Base-by-base conservation (phyloP, 2,888 invertebrate genomes). In the Matsumyia berberina region DNA sequence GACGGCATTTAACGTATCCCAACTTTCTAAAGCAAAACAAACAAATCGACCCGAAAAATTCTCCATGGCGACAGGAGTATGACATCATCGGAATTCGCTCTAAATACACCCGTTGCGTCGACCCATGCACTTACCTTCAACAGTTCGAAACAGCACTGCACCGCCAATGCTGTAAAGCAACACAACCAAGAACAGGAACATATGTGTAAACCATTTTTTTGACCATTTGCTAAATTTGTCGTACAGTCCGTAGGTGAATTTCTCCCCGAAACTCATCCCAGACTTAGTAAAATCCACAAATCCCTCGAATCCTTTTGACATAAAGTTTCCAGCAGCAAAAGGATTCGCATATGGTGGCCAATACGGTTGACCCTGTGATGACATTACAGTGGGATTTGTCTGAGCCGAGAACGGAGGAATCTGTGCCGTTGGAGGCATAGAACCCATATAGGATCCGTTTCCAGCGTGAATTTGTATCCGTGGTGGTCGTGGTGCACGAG, bases 181-280 rank as follows among this genome's bases (percentile, higher is more conserved):
- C 81, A 98, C 94, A 87, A 97, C 94, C 87, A 96, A 90, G 88
- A 96, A 94, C 88, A 98, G 93, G 91, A 97, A 97, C 82, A 97
- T 94, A 92, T 97, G 97, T 42, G 97, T 97, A 90, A 97, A 97
- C 97, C 97, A 97, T 89, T 94, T 94, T 88, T 94, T 95, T 1
- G 97, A 97, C 92, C 95, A 94, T 70, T 94, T 92, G 89, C 95
- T 94, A 86, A 97, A 93, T 92, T 95, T 96, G 86, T 95, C 95
- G 90, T 96, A 96, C 83, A 96, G 92, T 94, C 96, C 96, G 88
- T 95, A 95, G 0, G 96, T 96, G 79, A 94, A 94, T 90, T 96
- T 96, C 91, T 97, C 97, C 79, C 97, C 97, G 39, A 95, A 94
- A 91, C 96, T 96, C 86, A 97, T 92, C 24, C 97, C 97, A 72